Base-by-base conservation (phyloP, 2,888 invertebrate species). In the Lochmaea crataegi region DNA sequence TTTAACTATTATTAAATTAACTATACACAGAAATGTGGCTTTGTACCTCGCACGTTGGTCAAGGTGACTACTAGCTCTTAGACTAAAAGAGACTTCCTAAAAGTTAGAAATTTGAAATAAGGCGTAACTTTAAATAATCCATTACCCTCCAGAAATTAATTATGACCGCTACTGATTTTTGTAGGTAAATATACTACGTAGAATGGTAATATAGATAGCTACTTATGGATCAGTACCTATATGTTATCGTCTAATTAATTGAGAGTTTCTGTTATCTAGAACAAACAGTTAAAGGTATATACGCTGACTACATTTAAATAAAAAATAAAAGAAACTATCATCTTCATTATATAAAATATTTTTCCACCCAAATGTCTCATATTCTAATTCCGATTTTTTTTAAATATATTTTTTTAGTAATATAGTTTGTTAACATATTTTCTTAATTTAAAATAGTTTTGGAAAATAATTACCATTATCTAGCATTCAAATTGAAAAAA, bases 151-250 rank as follows among this genome's bases (percentile, higher is more conserved):
- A 38, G 7, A 38, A 38, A 38, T 38, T 45, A 5, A 45, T 45
- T 16, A 18, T 53, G 18, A 53, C 16, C 53, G 53, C 18, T 16
- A 53, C 53, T 53, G 53, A 16, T 16, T 53, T 16, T 16, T 45
- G 57, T 51, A 72, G 69, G n/a, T 66, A 68, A 75, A 68, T 72
- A 69, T 66, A 18, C 63, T 66, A 72, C 63, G 58, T 53, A 16
- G 22, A 53, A 53, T 53, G 16, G 16, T 53, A 53, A 53, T 53
- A 53, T 53, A 53, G 53, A 16, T 53, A 53, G 6, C 53, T 53
- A 53, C 53, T 18, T 18, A 53, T 53, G 53, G 53, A 53, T 53
- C 53, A 53, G 53, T 53, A 53, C 53, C 16, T 53, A 53, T 9
- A 53, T 53, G 10, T n/a, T 51, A 51, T 51, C 2, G 7, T 18